A percentile compares a stretch with the other conserved stretches of the same genome.
Conservation (phyloP, 2,113 vertebrate species). For the Paraplagusia blochii region DNA sequence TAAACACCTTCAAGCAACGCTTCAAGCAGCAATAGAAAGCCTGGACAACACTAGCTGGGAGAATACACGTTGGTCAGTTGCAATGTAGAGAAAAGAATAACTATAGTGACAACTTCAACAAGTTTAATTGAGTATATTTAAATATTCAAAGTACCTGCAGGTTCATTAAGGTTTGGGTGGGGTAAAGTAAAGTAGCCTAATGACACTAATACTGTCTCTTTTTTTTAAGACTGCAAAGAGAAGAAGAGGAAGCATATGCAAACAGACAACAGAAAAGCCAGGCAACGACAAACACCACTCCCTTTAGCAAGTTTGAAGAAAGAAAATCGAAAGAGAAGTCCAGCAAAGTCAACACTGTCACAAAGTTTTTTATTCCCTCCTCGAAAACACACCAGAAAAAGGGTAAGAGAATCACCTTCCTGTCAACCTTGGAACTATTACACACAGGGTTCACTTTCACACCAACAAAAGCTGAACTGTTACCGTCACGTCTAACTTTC, state of each 20-base stretch:
- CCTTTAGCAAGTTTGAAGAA: slow-evolving; percentile 89
- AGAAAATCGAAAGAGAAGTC: slow-evolving; percentile 92
- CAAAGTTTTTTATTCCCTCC: slow-evolving; percentile 93
- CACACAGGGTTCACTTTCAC: no score
- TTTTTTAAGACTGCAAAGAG: slow-evolving; percentile 81
- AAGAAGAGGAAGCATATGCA: slow-evolving; percentile 90
- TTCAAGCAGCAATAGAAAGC: no score
- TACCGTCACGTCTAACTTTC: no score
- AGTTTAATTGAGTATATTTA: no score
- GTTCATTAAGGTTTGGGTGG: no score
- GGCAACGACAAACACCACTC: slow-evolving; percentile 76
- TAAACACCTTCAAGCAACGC: no score
- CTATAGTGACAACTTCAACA: no score
- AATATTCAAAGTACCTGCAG: no score
- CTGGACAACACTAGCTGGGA: no score
- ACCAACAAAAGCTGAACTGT: no score
- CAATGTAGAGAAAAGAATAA: no score
- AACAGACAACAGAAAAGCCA: slow-evolving; percentile 81
- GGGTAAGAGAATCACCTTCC: slow-evolving; percentile 68
- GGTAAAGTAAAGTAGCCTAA: not conserved
- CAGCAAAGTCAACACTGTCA: slow-evolving; percentile 89
- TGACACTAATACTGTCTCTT: not conserved
- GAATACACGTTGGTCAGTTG: no score
- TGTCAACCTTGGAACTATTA: not conserved
- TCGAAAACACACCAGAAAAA: slow-evolving; percentile 84